Evolutionary conservation across 2,113 vertebrate species (phyloP).

Genomic region (Sciurus niger): DNA sequence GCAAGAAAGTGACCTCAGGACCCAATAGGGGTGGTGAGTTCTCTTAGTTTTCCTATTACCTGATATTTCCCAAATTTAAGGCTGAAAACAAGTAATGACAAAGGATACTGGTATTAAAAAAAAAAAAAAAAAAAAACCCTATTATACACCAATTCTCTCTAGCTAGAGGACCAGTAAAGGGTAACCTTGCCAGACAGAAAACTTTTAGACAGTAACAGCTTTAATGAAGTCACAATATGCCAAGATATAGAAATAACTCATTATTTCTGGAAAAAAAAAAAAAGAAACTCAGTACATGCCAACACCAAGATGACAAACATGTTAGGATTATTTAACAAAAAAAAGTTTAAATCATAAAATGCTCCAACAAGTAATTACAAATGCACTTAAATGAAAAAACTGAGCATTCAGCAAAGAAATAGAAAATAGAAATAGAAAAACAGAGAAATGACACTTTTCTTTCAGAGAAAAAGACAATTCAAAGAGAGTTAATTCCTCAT

Average conservation of each 20-base stretch:
- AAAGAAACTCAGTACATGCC: not conserved
- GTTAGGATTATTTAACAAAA: not conserved
- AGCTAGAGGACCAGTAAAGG: not conserved
- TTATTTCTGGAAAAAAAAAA: too few species aligned
- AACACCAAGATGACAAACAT: not conserved
- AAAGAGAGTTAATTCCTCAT: not conserved
- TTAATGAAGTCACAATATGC: not conserved
- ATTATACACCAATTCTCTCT: not conserved
- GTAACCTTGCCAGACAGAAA: not conserved
- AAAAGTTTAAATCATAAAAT: not conserved
- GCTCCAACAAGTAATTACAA: not conserved
- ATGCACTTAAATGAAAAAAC: not conserved
- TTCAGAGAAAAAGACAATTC: not conserved
- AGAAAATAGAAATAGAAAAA: slow-evolving; percentile 20
- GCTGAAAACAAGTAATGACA: not conserved
- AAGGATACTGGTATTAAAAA: not conserved
- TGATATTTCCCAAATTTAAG: not conserved
- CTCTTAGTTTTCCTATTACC: not conserved
- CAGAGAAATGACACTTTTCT: not conserved
- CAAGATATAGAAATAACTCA: not conserved
- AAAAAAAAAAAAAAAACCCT: not conserved
- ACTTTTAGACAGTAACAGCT: not conserved
- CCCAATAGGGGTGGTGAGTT: not conserved
- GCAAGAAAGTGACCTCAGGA: not conserved
- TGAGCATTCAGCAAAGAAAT: not conserved